Evolutionary conservation across 2,888 invertebrate species (phyloP), one percentile per base, ranked within the genome.

Genomic region (Oscheius sp.): DNA sequence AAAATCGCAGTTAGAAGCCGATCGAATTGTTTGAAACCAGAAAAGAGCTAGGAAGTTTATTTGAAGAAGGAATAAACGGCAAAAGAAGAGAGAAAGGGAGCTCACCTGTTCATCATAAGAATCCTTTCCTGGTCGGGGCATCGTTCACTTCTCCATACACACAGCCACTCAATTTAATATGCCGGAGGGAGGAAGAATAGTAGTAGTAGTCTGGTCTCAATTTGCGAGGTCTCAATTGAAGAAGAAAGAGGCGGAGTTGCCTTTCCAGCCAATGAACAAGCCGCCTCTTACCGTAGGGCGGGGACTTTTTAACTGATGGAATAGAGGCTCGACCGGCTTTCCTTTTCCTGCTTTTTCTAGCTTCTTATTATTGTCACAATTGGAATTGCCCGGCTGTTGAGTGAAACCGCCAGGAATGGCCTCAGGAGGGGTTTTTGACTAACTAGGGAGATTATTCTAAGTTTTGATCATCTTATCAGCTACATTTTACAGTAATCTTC

Each of bases 61-160:
- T 16, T 18, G 13, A 13, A 49, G 21, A 49, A 7, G 49, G 21
- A 49, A 21, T 49, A 18, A 13, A 49, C 2, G 13, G 49, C 3
- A 21, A 5, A 49, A 49, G 16, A 49, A 49, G 13, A 49, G 16
- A 41, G 43, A 43, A 43, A 6, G 21, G 41, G n/a, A 18, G 43
- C 76, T 23, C 23, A 85, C 85, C 82, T 86, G 86, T 53, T 88
- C 88, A 66, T 88, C 86, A 73, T 88, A 88, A 6, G 86, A 82
- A 58, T 88, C 82, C 76, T 88, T 88, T 43, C 86, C 88, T 7
- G 88, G 88, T 56, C 88, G 81, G 1, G 87, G 87, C 88, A 88
- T 88, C 25, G 12, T 25, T 63, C 35, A 35, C 35, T 35, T 9
- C 35, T 66, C 45, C 18, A 52, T n/a, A 66, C 21, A 55, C 21